Evolutionary conservation across 2,888 invertebrate species (phyloP), one percentile per base, ranked within the genome.

Genomic region (Caenorhabditis panamensis): DNA sequence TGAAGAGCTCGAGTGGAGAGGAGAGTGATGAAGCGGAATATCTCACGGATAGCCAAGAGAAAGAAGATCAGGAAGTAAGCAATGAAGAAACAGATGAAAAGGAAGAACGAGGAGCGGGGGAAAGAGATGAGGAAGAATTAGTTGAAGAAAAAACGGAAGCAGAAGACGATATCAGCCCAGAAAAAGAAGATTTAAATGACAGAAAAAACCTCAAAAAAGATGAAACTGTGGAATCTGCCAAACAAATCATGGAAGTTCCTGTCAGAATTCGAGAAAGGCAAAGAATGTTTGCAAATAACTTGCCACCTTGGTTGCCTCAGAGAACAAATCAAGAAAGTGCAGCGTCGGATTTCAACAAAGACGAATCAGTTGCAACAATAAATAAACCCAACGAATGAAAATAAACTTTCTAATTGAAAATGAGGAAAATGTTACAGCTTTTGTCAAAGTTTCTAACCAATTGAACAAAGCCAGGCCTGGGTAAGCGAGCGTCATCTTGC

Each of bases 231-330:
- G 31, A 62, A 6, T 51, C 67, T 28, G 5, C 80, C n/a, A n/a
- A n/a, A n/a, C 9, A 36, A 16, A 63, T 44, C 6, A 47, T 59
- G 0, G 53, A 66, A 24, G 59, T 85, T 18, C 86, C 85, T 51
- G 82, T 84, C 2, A 67, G 86, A 64, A 66, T 85, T 41, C 62
- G 68, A 11, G 80, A 83, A 54, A 63, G 86, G 8, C 67, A 82
- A 37, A 69, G 53, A 28, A 79, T 79, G 75, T 78, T 81, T 56
- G 56, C 54, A 20, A 37, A 31, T 11, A 73, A 68, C 47, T 72
- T 76, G 3, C 76, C 75, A 11, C 83, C 84, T 51, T 86, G 86
- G 86, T 75, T 85, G 79, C n/a, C 64, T 16, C 71, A 13, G 22
- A 62, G 73, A 31, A 47, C 37, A 18, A 77, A 72, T 61, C 64